These are phyloP conservation scores for Phenganax marumi DNA, from an alignment of 92 coral and sea anemone species.

Conservation along the genomic window DNA sequence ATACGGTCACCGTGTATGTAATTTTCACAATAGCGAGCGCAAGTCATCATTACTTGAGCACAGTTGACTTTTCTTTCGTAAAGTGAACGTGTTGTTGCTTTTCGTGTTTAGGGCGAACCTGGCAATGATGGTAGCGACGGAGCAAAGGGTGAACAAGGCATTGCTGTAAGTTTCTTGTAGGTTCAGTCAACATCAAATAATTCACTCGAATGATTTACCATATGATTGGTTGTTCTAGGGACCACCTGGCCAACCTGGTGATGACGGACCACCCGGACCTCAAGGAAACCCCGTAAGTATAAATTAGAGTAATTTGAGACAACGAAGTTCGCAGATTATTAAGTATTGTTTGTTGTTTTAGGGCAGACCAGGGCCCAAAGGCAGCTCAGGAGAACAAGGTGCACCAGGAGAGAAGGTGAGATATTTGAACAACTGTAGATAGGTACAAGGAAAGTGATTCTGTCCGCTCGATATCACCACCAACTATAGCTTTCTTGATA, in stretches of 20 bases:
- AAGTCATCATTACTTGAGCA: neutral
- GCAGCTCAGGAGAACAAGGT: slow-evolving; percentile 74
- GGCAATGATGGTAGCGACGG: slow-evolving; percentile 39
- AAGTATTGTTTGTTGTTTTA: neutral
- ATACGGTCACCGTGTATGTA: no score
- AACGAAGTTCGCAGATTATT: neutral
- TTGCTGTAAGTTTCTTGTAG: slow-evolving; percentile 29
- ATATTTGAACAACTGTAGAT: neutral
- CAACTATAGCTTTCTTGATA: no score
- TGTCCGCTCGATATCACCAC: no score
- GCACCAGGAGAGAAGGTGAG: slow-evolving; percentile 65
- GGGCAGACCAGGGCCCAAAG: slow-evolving; percentile 50
- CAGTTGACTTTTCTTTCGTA: neutral
- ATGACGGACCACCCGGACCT: slow-evolving; percentile 57
- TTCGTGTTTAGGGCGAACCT: slow-evolving; percentile 57
- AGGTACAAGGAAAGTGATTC: no score
- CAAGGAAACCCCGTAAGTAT: slow-evolving; percentile 39
- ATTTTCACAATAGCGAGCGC: no score
- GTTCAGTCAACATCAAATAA: neutral
- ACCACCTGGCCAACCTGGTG: slow-evolving; percentile 71
- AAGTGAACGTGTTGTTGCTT: neutral
- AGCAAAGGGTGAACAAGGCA: slow-evolving; percentile 48
- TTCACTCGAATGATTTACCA: neutral
- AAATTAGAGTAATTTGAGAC: neutral
- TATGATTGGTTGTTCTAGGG: slow-evolving; percentile 58